Percentiles rank a stretch among this genome's conserved stretches.
Conservation (phyloP, 2,888 invertebrate species). For the Sphaeridia pumilis region DNA sequence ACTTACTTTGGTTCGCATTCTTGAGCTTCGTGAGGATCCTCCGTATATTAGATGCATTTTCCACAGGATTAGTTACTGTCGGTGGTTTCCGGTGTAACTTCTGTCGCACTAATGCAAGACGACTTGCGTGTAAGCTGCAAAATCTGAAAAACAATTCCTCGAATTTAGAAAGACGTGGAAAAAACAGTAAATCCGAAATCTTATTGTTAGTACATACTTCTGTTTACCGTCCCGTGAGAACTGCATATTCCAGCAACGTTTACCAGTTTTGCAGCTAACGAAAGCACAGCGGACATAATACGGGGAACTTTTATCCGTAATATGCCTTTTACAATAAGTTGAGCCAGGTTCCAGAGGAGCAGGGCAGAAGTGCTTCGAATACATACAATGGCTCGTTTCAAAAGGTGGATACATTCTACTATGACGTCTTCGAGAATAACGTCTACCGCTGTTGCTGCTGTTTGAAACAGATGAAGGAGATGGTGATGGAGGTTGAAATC, state of each 20-base stretch:
- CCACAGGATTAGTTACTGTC: not conserved
- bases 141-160: conserved; percentile 10
- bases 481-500: conserved; percentile 8
- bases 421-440: conserved; percentile 12
- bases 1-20: conserved; percentile 7
- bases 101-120: conserved; percentile 3
- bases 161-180: too few relatives aligned
- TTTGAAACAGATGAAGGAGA: conserved; percentile 8
- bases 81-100: conserved; percentile 2
- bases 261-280: conserved; percentile 3
- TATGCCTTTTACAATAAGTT: conserved; percentile 12
- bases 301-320: conserved; percentile 5
- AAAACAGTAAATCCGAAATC: too few relatives aligned
- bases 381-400: conserved; percentile 12
- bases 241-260: conserved; percentile 10
- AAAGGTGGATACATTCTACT: conserved; percentile 8
- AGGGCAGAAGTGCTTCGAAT: conserved; percentile 9
- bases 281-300: conserved; percentile 11
- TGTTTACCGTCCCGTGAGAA: conserved; percentile 11
- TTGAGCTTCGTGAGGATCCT: conserved; percentile 5
- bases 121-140: conserved; percentile 9
- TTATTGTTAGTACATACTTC: conserved; percentile 1
- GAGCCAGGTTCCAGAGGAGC: conserved; percentile 5
- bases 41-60: not conserved
- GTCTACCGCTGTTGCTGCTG: conserved; percentile 2